phyloP scores from a whole-genome alignment of 2,797 vertebrate genomes.

The Bradypus variegatus region DNA sequence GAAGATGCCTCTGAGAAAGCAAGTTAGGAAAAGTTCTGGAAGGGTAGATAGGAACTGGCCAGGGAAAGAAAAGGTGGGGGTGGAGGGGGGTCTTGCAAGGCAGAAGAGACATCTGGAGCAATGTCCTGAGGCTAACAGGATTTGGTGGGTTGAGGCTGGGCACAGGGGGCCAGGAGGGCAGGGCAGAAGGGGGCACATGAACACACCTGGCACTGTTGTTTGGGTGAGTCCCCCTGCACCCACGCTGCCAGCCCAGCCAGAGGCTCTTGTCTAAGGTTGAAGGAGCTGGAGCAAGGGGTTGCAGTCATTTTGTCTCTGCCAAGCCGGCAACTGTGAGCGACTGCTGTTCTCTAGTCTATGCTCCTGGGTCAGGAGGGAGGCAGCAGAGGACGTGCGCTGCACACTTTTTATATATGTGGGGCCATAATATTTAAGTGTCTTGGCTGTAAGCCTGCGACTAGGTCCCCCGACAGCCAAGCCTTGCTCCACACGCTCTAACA shows the following conservation, averaged over 20 bases:
- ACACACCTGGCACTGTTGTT: neutral
- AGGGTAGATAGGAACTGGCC: neutral
- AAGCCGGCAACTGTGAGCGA: neutral
- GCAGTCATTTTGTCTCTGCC: slow-evolving; percentile 3
- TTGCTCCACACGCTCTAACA: slow-evolving; percentile 69
- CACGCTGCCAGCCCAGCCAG: neutral
- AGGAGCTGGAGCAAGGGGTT: neutral
- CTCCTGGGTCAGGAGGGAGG: slow-evolving; percentile 56
- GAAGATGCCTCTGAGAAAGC: neutral
- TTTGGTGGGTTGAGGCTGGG: neutral
- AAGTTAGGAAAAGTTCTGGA: neutral
- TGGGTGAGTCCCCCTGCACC: neutral
- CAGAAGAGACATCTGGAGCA: neutral
- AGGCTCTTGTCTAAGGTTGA: neutral
- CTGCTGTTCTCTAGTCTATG: slow-evolving; percentile 20
- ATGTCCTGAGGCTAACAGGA: neutral
- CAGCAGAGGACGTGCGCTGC: slow-evolving; percentile 31
- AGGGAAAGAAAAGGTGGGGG: neutral
- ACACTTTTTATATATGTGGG: slow-evolving; percentile 70
- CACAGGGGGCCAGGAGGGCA: neutral
- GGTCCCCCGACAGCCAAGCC: slow-evolving; percentile 67
- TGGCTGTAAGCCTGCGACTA: slow-evolving; percentile 70
- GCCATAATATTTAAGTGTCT: slow-evolving; percentile 74
- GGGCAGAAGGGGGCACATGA: neutral
- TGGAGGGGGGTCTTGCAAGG: neutral